Base-by-base conservation (phyloP, 1,140 invertebrate genomes). In the Panonychus citri region DNA sequence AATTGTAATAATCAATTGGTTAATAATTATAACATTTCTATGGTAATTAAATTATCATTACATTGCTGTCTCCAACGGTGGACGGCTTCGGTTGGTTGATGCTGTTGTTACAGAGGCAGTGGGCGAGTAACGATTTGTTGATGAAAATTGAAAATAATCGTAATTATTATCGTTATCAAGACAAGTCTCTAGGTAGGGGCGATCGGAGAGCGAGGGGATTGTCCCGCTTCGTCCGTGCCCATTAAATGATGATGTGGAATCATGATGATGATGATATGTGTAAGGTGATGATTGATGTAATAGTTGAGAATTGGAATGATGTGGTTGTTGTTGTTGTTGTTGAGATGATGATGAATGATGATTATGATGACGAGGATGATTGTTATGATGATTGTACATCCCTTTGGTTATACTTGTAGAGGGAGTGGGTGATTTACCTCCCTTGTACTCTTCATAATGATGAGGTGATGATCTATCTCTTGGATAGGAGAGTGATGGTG, bases 111-210 rank as follows among this genome's bases (percentile, higher is more conserved):
- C 48, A 15, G 57, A 55, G 19, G 37, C 53, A 30, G 42, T 55
- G 4, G 53, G 34, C 19, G 57, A 59, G 21, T 25, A 49, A n/a
- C 53, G n/a, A 46, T 49, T 48, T 7, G 30, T 34, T 8, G 42
- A 37, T 51, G 50, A 42, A 25, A 24, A 50, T 8, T 59, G 37
- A 28, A 30, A 55, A 48, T 55, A 55, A 54, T 54, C 57, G 34
- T 48, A 55, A 42, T 55, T 59, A 30, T 55, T 51, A 15, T 55
- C 54, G 3, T 24, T 15, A 55, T 60, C 59, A n/a, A 60, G 43
- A 17, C 57, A 60, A 19, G 59, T 60, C 24, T 60, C 59, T 27
- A 60, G 34, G 30, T 60, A 60, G 10, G 39, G 34, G n/a, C 21
- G 40, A 21, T 39, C 30, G n/a, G 26, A 17, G 17, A 25, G 27